Base-by-base conservation (phyloP, 2,113 vertebrate species). In the Paratilapia polleni region DNA sequence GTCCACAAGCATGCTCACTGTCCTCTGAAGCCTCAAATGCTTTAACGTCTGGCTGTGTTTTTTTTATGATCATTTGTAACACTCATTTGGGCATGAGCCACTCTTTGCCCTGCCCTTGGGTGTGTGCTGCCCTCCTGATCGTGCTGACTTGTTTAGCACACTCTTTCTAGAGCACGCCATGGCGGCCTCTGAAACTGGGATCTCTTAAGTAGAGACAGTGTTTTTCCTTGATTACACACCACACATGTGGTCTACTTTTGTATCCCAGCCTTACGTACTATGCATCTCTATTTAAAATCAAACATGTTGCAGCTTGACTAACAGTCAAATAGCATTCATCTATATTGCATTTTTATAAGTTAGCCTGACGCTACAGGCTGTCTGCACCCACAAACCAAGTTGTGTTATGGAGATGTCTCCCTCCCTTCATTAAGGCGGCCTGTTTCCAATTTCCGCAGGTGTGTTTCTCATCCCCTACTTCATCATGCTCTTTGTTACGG, bases 391-490 rank as follows among this genome's bases (percentile, higher is more conserved):
- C 24, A 59, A 22, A 26, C 43, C 2, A 49, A 70, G 15, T 70
- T 3, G 17, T 66, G 11, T 43, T 19, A 6, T 20, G 11, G 5
- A 74, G 47, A 12, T 11, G 0, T 38, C 20, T 17, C 15, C 0
- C 22, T 31, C 11, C 13, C 3, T 75, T 81, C 15, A 70, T 77
- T 41, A 76, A 17, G 0, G 5, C 64, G 22, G 13, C 11, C 4
- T 63, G 2, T 64, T 75, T 81, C 11, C 77, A 26, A 34, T 85
- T 52, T 59, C 78, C 68, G 6, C 87, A 97, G 97, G 97, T 43
- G 94, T 96, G 47, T 97, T 97, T 87, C 96, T 97, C 88, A 97
- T 97, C 87, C 96, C 97, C 0, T 97, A 97, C 88, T 95, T 96
- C 93, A 94, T 97, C 78, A 97, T 97, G 97, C 95, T 97, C n/a